Percentiles rank a stretch among this genome's conserved stretches.
These are phyloP conservation scores for Plusia festucae DNA, from an alignment of 2,888 invertebrate genomes.

Conservation along the genomic window DNA sequence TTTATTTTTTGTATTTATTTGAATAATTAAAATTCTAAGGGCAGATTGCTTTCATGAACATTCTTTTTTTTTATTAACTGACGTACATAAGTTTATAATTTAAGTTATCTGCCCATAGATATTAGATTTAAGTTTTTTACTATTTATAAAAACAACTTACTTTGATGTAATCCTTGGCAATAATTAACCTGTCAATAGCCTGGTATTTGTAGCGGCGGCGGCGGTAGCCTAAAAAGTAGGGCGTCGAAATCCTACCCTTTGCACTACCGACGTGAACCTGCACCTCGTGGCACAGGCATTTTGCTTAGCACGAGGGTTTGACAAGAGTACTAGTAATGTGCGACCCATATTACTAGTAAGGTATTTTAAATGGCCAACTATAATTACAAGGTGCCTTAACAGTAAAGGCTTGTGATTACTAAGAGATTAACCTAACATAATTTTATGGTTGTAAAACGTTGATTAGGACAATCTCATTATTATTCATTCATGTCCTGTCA, in stretches of 20 bases:
- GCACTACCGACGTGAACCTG: too few species aligned
- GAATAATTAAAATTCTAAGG: constrained; percentile 24
- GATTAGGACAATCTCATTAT: constrained; percentile 27
- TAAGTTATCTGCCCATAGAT: background rate
- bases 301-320: too few species aligned
- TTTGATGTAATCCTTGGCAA: background rate
- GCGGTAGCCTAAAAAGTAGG: too few species aligned
- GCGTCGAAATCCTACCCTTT: too few species aligned
- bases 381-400: constrained; percentile 19
- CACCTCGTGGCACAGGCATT: too few species aligned
- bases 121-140: background rate
- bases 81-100: background rate
- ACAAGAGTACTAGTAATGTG: too few species aligned
- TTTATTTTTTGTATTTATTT: constrained; percentile 41
- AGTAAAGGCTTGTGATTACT: constrained; percentile 19
- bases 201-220: too few species aligned
- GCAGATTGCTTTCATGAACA: constrained; percentile 19
- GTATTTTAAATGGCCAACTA: too few species aligned
- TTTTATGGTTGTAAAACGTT: constrained; percentile 37
- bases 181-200: constrained; percentile 7
- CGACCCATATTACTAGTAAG: too few species aligned
- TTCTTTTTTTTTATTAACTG: too few species aligned
- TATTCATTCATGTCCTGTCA: background rate
- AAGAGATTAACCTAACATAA: constrained; percentile 39
- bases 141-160: background rate